Conservation (phyloP, 1,140 invertebrate genomes). For the Manduca sexta region DNA sequence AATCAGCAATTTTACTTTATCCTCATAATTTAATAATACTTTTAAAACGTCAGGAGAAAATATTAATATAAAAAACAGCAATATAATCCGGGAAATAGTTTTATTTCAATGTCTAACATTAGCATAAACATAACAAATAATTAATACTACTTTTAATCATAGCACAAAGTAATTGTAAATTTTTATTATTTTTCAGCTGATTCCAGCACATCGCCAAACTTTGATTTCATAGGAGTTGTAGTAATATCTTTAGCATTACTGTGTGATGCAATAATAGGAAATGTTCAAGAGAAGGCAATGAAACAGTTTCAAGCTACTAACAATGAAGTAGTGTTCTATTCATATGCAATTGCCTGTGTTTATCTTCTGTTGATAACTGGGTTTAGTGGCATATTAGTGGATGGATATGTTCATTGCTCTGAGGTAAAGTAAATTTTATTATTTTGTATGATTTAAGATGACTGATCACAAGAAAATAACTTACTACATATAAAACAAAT, state of each 20-base stretch:
- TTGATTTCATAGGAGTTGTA: constrained; percentile 86
- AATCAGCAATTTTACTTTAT: no score
- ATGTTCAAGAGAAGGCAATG: constrained; percentile 97
- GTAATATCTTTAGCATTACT: constrained; percentile 91
- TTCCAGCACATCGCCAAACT: constrained; percentile 90
- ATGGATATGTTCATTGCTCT: constrained; percentile 85
- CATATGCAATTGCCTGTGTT: constrained; percentile 90
- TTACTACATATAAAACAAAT: no score
- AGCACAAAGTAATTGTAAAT: no score
- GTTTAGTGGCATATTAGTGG: constrained; percentile 81
- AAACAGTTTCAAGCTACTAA: constrained; percentile 87
- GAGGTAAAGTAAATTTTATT: constrained; percentile 74
- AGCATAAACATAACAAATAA: no score
- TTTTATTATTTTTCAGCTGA: constrained; percentile 87
- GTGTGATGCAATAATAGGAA: constrained; percentile 95
- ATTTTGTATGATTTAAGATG: no score
- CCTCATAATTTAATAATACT: no score
- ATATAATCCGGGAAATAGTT: no score
- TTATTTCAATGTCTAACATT: no score
- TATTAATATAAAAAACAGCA: no score
- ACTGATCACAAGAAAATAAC: no score
- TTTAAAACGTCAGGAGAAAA: no score
- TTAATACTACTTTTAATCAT: no score
- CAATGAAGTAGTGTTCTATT: constrained; percentile 95
- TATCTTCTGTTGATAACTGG: constrained; percentile 88